These are phyloP conservation scores for Panthera leo DNA, from an alignment of 2,113 vertebrate genomes.

Conservation along the genomic window DNA sequence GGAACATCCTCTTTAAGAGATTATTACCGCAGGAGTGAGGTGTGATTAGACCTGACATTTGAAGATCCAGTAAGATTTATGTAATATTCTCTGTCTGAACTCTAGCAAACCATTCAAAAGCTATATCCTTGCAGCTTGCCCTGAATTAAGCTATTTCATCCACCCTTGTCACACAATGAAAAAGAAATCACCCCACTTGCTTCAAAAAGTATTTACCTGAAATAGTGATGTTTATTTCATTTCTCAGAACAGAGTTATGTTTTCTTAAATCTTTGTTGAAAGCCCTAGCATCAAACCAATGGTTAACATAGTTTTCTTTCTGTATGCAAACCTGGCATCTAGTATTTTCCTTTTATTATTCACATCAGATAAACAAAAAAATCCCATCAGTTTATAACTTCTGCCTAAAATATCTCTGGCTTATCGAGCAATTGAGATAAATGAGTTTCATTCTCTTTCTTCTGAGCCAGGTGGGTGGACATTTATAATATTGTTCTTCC, in stretches of 20 bases:
- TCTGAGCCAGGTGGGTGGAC: not conserved
- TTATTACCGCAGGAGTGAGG: not conserved
- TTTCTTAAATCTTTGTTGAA: not conserved
- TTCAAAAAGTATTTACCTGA: not conserved
- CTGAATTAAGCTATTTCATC: not conserved
- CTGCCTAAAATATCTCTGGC: constrained; percentile 23
- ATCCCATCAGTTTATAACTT: constrained; percentile 42
- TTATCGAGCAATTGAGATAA: constrained; percentile 57
- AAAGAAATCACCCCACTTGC: not conserved
- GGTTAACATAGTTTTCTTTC: not conserved
- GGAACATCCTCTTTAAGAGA: not conserved
- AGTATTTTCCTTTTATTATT: constrained; percentile 43
- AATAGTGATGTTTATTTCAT: not conserved
- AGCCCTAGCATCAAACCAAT: not conserved
- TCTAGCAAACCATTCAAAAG: not conserved
- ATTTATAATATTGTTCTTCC: constrained; percentile 28
- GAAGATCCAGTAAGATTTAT: not conserved
- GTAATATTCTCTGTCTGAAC: not conserved
- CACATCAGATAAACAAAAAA: constrained; percentile 60
- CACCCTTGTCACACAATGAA: not conserved
- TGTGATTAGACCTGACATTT: not conserved
- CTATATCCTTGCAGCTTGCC: not conserved
- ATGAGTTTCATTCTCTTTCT: constrained; percentile 50
- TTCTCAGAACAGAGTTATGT: not conserved
- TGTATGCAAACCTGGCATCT: not conserved